phyloP scores from a whole-genome alignment of 1,140 invertebrate species.

The Brachionus rotundiformis region DNA sequence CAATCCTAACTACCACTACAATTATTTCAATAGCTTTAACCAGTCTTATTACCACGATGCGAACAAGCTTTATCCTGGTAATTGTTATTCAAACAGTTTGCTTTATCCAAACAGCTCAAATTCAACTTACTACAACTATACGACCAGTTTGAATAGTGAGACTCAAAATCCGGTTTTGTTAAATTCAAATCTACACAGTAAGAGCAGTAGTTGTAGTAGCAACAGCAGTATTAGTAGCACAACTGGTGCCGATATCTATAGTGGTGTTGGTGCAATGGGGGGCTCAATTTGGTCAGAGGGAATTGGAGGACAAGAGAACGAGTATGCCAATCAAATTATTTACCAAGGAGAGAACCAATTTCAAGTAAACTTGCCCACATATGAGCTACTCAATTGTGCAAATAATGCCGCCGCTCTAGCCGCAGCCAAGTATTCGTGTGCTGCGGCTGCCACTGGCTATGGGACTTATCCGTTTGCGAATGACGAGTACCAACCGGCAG shows the following conservation, averaged over 20 bases:
- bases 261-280: background rate
- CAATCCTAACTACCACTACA: constrained; percentile 32
- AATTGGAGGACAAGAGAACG: background rate
- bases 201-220: constrained; percentile 34
- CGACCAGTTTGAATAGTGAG: background rate
- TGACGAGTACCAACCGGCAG: constrained; percentile 38
- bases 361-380: constrained; percentile 32
- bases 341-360: background rate
- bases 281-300: background rate
- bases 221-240: constrained; percentile 43
- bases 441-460: constrained; percentile 24
- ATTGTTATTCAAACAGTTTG: constrained; percentile 16
- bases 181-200: constrained; percentile 29
- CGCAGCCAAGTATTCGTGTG: constrained; percentile 49
- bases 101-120: constrained; percentile 24
- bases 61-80: constrained; percentile 20
- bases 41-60: constrained; percentile 24
- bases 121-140: constrained; percentile 21
- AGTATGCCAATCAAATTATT: background rate
- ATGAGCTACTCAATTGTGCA: constrained; percentile 21
- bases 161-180: constrained; percentile 3
- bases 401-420: constrained; percentile 44
- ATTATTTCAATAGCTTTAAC: constrained; percentile 13
- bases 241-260: background rate
- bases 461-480: constrained; percentile 27